phyloP scores from a whole-genome alignment of 2,113 vertebrate species.

The Prionailurus bengalensis region DNA sequence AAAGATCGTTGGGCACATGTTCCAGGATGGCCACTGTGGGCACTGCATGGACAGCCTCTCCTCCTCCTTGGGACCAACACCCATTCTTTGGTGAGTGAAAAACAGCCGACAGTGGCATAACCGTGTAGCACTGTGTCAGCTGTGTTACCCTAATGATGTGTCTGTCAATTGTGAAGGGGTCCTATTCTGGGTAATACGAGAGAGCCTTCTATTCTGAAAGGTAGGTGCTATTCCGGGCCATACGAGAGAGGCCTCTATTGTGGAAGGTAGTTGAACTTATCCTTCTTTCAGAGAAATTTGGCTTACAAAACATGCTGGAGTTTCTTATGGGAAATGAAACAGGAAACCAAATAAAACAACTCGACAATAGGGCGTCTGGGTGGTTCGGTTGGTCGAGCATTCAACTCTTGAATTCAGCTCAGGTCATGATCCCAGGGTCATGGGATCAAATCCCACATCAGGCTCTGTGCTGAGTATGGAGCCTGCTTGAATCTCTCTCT shows the following conservation, averaged over 20 bases:
- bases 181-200: background rate
- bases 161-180: background rate
- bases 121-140: accelerated
- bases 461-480: too few species aligned
- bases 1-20: background rate
- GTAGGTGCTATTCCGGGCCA: background rate
- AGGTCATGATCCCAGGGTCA: too few species aligned
- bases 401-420: too few species aligned
- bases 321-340: background rate
- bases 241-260: background rate
- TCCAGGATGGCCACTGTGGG: too few species aligned
- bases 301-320: background rate
- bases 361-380: background rate
- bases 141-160: accelerated
- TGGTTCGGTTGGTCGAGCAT: too few species aligned
- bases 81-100: background rate
- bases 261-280: background rate
- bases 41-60: accelerated
- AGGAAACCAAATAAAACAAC: background rate
- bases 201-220: background rate
- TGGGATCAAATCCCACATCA: too few species aligned
- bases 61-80: background rate
- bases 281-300: background rate
- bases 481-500: too few species aligned
- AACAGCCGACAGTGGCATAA: background rate